Evolutionary conservation across 2,113 vertebrate genomes (phyloP), one percentile per base, ranked within the genome.

Genomic region (Neomonachus schauinslandi): DNA sequence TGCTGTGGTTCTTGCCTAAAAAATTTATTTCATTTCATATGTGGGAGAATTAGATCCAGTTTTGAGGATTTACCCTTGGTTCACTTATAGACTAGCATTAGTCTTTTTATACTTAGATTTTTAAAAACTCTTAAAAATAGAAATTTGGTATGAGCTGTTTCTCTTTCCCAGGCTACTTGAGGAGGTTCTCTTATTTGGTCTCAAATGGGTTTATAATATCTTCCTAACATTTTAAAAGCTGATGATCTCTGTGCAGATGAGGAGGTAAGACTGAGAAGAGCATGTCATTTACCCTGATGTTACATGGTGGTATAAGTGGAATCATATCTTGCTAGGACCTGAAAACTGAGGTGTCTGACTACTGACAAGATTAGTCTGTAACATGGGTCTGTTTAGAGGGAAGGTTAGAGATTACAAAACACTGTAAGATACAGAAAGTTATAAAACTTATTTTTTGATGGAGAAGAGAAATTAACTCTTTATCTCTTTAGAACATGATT

Each of bases 11-110:
- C 31, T 71, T 97, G 31, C 39, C 51, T 88, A 36, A 81, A 93
- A 93, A 57, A 89, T 92, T 91, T 83, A 55, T 94, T 97, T 91
- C 18, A 53, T 49, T 80, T 82, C 14, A 28, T 92, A 19, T 6
- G 22, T 94, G 19, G 71, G 39, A 42, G 10, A 59, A 85, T 77
- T 61, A 94, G 61, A 86, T 42, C 21, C 59, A 94, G 33, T 96
- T 91, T 94, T 84, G 14, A 51, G 31, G 72, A 82, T 95, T 96
- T 88, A 89, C 53, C n/a, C 9, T 33, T 46, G 36, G 39, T 92
- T 96, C 13, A 89, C 39, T 88, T 93, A 88, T 7, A 86, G 51
- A 79, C 24, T 89, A 89, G 63, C 63, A 74, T 72, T 89, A 51
- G 28, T 2, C 22, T 96, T 65, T 93, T 91, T 85, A 84, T 89